Evolutionary conservation across 2,888 invertebrate species (phyloP).

Genomic region (Helobdella robusta): DNA sequence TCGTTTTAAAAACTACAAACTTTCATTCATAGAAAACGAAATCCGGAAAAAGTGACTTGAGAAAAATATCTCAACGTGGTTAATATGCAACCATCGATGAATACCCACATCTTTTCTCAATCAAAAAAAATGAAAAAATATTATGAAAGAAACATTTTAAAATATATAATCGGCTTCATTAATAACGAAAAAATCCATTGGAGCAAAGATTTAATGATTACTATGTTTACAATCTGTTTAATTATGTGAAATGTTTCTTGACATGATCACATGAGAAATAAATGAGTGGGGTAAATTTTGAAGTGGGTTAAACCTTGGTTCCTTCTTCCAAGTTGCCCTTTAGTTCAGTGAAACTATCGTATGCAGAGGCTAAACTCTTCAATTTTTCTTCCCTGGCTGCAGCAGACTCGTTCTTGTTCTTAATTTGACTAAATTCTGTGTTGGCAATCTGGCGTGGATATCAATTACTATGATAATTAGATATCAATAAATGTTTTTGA

Average conservation of each 20-base stretch:
- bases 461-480: no score
- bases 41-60: no score
- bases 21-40: background rate
- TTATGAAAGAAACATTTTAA: background rate
- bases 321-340: constrained; percentile 86
- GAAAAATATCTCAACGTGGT: no score
- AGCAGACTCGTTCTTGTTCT: constrained; percentile 57
- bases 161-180: background rate
- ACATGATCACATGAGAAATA: no score
- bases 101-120: no score
- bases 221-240: background rate
- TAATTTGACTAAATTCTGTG: constrained; percentile 58
- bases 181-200: no score
- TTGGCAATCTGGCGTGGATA: constrained; percentile 51
- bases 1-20: background rate
- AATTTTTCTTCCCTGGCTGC: constrained; percentile 64
- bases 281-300: background rate
- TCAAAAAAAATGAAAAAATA: background rate
- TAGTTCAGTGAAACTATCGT: constrained; percentile 83
- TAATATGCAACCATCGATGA: no score
- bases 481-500: no score
- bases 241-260: background rate
- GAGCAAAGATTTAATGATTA: no score
- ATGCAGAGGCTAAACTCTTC: constrained; percentile 75
- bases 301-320: constrained; percentile 84